Conservation (phyloP, 30 jellyfish, hydroid and myxozoan species). For the Chironex yamaguchii region DNA sequence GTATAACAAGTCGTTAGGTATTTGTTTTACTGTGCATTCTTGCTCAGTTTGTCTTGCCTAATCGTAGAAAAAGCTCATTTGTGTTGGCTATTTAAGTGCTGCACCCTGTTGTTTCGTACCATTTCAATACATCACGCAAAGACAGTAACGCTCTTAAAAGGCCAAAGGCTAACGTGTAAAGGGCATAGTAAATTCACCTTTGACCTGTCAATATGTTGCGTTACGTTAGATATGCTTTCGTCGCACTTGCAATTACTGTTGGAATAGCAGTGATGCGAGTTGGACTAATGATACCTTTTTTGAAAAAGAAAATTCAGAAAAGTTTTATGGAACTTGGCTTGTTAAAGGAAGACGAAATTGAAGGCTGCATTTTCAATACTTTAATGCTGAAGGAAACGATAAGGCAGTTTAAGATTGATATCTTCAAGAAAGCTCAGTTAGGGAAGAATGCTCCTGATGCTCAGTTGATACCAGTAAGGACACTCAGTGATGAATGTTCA, state of each 20-base stretch:
- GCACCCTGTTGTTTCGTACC: too few relatives aligned
- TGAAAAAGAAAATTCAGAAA: neutral
- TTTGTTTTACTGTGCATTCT: too few relatives aligned
- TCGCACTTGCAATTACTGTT: neutral
- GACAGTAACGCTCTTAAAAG: too few relatives aligned
- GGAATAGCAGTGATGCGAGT: neutral
- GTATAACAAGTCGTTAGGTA: too few relatives aligned
- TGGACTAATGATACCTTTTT: constrained; percentile 27
- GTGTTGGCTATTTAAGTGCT: too few relatives aligned
- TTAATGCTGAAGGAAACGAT: constrained; percentile 22
- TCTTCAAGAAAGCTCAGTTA: constrained; percentile 41
- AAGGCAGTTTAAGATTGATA: neutral
- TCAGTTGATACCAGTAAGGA: neutral
- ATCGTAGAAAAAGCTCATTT: too few relatives aligned
- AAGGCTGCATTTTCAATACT: constrained; percentile 51
- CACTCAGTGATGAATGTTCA: neutral
- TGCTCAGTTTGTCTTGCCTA: too few relatives aligned
- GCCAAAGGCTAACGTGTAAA: too few relatives aligned
- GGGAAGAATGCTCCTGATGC: constrained; percentile 49
- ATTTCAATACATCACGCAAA: too few relatives aligned
- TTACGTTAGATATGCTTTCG: too few relatives aligned
- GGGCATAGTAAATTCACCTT: too few relatives aligned
- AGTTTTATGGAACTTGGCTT: neutral
- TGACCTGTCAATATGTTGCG: neutral
- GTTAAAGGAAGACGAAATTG: constrained; percentile 26